Percentiles rank a stretch among this genome's conserved stretches.
phyloP scores from a whole-genome alignment of 2,113 vertebrate species.

The Pseudopodoces humilis region DNA sequence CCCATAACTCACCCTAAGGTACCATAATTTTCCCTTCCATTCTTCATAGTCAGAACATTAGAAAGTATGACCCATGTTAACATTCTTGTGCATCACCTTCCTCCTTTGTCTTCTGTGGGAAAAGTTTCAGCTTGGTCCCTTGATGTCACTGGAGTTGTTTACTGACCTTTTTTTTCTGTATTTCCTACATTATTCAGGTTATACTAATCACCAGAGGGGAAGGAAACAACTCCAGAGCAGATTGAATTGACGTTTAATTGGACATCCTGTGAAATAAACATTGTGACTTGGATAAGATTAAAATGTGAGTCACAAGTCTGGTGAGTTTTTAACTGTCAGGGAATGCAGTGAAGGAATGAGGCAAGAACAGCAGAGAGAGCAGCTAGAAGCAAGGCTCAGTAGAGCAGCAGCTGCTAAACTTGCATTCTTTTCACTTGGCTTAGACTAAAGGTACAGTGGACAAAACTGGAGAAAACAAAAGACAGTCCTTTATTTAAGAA shows the following conservation, averaged over 20 bases:
- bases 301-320: slow-evolving; percentile 66
- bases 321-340: slow-evolving; percentile 44
- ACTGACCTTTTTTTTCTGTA: neutral
- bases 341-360: neutral
- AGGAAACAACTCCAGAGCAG: slow-evolving; percentile 62
- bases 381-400: neutral
- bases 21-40: neutral
- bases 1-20: neutral
- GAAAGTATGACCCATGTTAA: neutral
- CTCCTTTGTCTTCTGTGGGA: neutral
- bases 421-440: slow-evolving; percentile 15
- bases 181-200: slow-evolving; percentile 53
- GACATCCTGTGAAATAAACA: slow-evolving; percentile 71
- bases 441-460: neutral
- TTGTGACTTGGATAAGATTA: slow-evolving; percentile 61
- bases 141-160: slow-evolving; percentile 8
- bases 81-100: neutral
- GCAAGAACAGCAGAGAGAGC: neutral
- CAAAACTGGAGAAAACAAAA: neutral
- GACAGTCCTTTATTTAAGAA: neutral
- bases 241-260: slow-evolving; percentile 67
- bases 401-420: neutral
- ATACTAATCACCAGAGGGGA: slow-evolving; percentile 61
- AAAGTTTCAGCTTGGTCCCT: neutral
- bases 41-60: neutral